Evolutionary conservation across 1,140 invertebrate species (phyloP), one percentile per base, ranked within the genome.

Genomic region (Halictus rubicundus): DNA sequence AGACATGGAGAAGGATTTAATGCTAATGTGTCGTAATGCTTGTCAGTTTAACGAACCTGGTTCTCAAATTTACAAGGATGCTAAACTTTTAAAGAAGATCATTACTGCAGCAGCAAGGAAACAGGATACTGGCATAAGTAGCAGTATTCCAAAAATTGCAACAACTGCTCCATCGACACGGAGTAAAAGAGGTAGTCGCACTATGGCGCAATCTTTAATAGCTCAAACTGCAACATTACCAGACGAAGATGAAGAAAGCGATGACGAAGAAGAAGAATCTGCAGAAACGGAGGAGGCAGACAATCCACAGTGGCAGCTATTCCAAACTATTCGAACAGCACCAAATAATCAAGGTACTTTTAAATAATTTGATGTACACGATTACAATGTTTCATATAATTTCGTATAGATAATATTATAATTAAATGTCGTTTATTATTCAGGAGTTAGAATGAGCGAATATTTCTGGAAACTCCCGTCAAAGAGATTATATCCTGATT

Each of bases 1-100:
- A 65, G 97, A 98, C 63, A 94, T 99, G 93, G 98, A 99, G 91
- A 96, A 96, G 74, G 99, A 99, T 94, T 91, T 99, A 10, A 90
- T 97, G 81, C 93, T 98, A 25, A 98, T 99, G 96, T 97, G 97
- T 54, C 96, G 96, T 81, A 99, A 99, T 94, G 99, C 99, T 0
- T 99, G 98, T 89, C 94, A 95, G 8, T 99, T 99, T 89, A 99
- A 99, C 92, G 98, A 99, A 90, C 98, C 99, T 0, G 98, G 98
- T 0, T 99, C 98, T 5, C 96, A 97, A 90, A 99, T 99, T 85
- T 99, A 99, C 89, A 99, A 98, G 92, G 97, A 99, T 94, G 98
- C 98, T 0, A 98, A 98, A 90, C 93, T 96, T 19, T 91, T 99
- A 61, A 97, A 97, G 88, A 98, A 97, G 91, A 95, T 96, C 16